Evolutionary conservation across 2,888 invertebrate species (phyloP).

Genomic region (Drosophila dives): DNA sequence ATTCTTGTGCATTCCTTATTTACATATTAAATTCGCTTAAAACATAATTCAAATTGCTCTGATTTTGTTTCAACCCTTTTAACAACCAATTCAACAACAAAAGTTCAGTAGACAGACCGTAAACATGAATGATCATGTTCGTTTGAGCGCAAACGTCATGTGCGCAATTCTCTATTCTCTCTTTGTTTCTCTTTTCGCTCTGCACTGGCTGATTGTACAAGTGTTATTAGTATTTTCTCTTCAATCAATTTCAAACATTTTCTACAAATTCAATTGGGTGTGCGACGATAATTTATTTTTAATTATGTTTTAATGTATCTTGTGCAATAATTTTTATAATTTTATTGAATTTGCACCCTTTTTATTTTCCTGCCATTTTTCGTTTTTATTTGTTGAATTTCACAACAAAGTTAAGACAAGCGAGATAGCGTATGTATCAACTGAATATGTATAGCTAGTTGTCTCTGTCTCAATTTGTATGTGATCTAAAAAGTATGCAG

Average conservation of each 20-base stretch:
- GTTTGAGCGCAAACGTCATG: conserved; percentile 16
- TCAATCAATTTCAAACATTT: not conserved
- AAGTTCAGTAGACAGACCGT: not conserved
- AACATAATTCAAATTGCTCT: not conserved
- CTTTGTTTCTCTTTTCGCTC: not conserved
- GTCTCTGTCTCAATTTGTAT: conserved; percentile 25
- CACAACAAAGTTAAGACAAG: conserved; percentile 55
- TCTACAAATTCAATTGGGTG: not conserved
- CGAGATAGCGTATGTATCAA: conserved; percentile 24
- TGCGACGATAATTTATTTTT: not conserved
- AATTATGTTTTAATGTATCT: not conserved
- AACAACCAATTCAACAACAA: conserved; percentile 2
- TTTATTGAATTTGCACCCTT: not conserved
- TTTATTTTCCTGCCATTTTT: conserved; percentile 15
- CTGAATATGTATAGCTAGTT: not conserved
- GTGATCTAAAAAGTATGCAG: conserved; percentile 53
- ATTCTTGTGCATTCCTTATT: not conserved
- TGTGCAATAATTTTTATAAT: not conserved
- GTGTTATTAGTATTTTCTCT: not conserved
- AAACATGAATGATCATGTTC: conserved; percentile 58
- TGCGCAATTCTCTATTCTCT: conserved; percentile 16
- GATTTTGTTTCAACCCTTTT: conserved; percentile 8
- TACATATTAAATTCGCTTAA: not conserved
- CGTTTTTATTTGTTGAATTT: conserved; percentile 51
- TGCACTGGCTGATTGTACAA: conserved; percentile 22